Evolutionary conservation across 2,888 invertebrate species (phyloP), one percentile per base, ranked within the genome.

Genomic region (Andrena camellia): DNA sequence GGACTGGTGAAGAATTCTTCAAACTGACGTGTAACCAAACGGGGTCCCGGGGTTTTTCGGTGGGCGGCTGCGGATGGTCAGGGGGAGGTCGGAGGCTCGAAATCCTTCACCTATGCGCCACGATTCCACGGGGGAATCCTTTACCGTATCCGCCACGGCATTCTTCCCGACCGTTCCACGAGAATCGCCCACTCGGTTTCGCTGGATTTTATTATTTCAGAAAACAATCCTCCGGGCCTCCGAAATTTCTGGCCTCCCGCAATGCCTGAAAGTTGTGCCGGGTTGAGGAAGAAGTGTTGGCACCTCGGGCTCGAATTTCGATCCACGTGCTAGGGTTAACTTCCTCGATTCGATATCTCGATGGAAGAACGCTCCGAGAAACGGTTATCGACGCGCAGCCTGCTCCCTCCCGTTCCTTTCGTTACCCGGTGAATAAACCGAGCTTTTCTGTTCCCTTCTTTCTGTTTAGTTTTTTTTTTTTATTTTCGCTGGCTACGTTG

Each of bases 1-100:
- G 93, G 93, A 92, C 93, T 94, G 93, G 93, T 92, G 93, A 93
- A 93, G 93, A 94, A 93, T 94, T 93, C 93, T 93, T 93, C 91
- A 93, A 93, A 93, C 90, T 93, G 93, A 93, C 93, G 93, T 92
- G 91, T 91, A 91, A 92, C 92, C 91, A 90, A 92, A 92, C 92
- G 91, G 91, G 90, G 91, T 88, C 86, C 73, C 75, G 78, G 78
- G 81, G 84, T 84, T 88, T 87, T 88, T 84, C 77, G 89, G 83
- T 81, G 86, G 83, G 85, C 86, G 86, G 84, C 84, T 72, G 86
- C 62, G 81, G 62, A 74, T 60, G 60, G 54, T 35, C 52, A 60
- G 29, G 31, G 70, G 75, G 63, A 62, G 78, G 67, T 81, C 84
- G 71, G 64, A 79, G 88, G 88, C 85, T 82, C 83, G 86, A 90